Conservation (phyloP, 2,888 invertebrate genomes). For the Drymonia ruficornis region DNA sequence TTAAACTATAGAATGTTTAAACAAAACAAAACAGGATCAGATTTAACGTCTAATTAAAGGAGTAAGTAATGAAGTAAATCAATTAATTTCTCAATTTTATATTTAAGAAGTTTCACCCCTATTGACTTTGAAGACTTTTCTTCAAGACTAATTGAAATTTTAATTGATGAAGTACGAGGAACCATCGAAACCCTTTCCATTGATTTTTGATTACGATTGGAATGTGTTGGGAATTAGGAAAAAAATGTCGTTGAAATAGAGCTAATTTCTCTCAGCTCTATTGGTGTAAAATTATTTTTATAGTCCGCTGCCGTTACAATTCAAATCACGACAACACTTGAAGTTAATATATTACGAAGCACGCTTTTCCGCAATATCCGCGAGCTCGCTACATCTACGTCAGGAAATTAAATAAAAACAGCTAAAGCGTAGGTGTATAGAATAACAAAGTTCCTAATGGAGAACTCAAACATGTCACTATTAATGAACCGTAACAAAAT, state of each 20-base stretch:
- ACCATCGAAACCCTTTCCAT: too few relatives aligned
- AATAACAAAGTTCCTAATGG: background rate
- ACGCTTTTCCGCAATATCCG: too few relatives aligned
- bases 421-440: too few relatives aligned
- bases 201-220: background rate
- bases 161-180: too few relatives aligned
- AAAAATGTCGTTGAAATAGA: too few relatives aligned
- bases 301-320: too few relatives aligned
- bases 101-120: background rate
- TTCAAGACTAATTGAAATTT: background rate
- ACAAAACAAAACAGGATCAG: background rate
- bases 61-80: background rate
- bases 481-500: background rate
- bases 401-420: too few relatives aligned
- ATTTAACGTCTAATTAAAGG: background rate
- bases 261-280: too few relatives aligned
- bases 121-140: background rate
- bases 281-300: too few relatives aligned
- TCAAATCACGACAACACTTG: too few relatives aligned
- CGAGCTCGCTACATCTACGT: too few relatives aligned
- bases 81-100: background rate
- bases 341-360: too few relatives aligned
- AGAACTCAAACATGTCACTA: background rate
- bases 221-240: background rate
- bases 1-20: background rate